A percentile compares a stretch with the other conserved stretches of the same genome.
Conservation (phyloP, 2,797 vertebrate species). For the Crocodylus rhombifer region DNA sequence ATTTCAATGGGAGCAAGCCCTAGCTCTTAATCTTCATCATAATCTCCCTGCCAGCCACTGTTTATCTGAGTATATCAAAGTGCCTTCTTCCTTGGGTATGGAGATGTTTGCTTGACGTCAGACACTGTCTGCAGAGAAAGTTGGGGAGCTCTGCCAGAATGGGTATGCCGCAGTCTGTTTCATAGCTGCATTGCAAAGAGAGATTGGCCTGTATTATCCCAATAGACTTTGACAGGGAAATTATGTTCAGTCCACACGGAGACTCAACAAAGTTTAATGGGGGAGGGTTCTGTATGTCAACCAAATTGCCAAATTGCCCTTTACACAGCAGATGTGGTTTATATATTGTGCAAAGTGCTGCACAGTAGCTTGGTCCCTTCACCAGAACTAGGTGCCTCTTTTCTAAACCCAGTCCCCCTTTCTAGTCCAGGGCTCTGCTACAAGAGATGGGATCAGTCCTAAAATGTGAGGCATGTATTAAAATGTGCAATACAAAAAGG, state of each 20-base stretch:
- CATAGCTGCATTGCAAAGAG: not conserved
- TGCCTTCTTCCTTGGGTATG: not conserved
- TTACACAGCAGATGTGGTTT: rapidly evolving
- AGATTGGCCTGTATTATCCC: not conserved
- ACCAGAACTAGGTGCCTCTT: not conserved
- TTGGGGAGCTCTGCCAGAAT: not conserved
- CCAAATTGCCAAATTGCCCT: not conserved
- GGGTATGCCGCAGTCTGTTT: not conserved
- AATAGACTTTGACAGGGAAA: not conserved
- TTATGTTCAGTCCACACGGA: rapidly evolving
- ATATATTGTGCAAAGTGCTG: rapidly evolving
- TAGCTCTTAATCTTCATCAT: not conserved
- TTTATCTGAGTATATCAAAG: not conserved
- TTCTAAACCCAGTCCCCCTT: not conserved
- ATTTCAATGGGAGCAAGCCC: not conserved
- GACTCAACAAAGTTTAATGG: not conserved
- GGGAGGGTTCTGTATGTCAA: not conserved
- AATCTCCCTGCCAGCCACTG: not conserved
- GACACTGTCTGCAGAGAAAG: not conserved
- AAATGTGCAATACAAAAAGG: not conserved
- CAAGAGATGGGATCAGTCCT: not conserved
- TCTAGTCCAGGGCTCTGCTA: not conserved
- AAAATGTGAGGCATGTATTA: not conserved
- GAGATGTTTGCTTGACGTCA: not conserved
- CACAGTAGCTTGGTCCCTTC: rapidly evolving